Conservation (phyloP, 2,888 invertebrate genomes). For the Choristoneura rosaceana region DNA sequence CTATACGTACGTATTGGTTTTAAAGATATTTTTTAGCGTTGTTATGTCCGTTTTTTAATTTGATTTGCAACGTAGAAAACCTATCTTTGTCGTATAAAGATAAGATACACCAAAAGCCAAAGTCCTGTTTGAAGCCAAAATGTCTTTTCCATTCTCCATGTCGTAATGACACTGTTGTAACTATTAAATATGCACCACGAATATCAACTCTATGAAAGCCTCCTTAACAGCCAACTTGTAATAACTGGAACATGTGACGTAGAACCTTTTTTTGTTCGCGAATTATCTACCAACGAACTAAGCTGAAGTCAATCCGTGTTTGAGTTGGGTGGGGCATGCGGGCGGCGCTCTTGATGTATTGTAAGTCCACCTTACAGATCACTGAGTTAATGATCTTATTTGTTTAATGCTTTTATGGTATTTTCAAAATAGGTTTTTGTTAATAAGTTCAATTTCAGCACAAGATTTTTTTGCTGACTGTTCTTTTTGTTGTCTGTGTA, state of each 20-base stretch:
- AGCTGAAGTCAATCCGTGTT: conserved; percentile 24
- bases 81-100: not conserved
- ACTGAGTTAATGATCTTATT: conserved; percentile 20
- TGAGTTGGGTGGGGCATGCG: conserved; percentile 25
- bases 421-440: too few relatives aligned
- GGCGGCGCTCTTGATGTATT: conserved; percentile 10
- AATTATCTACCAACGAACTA: conserved; percentile 8
- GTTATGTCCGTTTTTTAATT: too few relatives aligned
- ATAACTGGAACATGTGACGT: not conserved
- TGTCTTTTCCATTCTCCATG: not conserved
- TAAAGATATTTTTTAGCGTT: too few relatives aligned
- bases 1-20: too few relatives aligned
- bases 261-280: not conserved
- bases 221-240: not conserved
- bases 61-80: too few relatives aligned
- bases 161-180: not conserved
- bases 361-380: conserved; percentile 15
- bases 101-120: not conserved
- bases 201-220: not conserved
- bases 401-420: conserved; percentile 1
- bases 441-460: too few relatives aligned
- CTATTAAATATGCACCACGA: not conserved
- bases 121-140: conserved; percentile 16
- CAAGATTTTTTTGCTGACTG: too few relatives aligned
- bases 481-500: too few relatives aligned